Conservation (phyloP, 2,888 invertebrate species). For the Drosophila vallismaia region DNA sequence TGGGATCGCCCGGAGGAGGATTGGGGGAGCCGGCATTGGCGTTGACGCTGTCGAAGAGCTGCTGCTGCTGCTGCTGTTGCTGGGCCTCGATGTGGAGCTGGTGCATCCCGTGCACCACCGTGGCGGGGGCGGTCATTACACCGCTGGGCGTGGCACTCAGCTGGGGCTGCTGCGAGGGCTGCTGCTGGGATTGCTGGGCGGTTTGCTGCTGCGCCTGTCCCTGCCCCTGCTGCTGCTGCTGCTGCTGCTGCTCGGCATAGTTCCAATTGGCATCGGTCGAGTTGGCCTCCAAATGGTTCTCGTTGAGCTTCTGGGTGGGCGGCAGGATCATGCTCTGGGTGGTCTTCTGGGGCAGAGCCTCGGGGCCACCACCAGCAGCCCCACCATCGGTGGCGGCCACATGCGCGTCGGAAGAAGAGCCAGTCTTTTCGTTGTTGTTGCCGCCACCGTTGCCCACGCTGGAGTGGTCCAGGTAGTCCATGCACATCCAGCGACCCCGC, state of each 20-base stretch:
- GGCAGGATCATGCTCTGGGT: conserved; percentile 82
- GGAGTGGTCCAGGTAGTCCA: conserved; percentile 96
- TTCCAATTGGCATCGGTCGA: conserved; percentile 81
- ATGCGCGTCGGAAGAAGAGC: conserved; percentile 58
- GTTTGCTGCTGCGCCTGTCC: conserved; percentile 82
- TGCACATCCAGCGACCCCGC: conserved; percentile 96
- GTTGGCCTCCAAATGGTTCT: conserved; percentile 80
- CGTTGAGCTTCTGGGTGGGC: conserved; percentile 67
- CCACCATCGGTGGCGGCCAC: conserved; percentile 55
- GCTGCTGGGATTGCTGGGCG: conserved; percentile 45
- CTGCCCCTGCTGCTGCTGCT: conserved; percentile 54
- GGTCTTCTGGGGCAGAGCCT: conserved; percentile 68
- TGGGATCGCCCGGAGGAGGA: conserved; percentile 83
- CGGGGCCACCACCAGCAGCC: conserved; percentile 30
- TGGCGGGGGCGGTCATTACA: conserved; percentile 84
- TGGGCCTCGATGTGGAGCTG: conserved; percentile 65
- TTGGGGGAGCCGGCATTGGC: conserved; percentile 62
- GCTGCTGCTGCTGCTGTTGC: conserved; percentile 74
- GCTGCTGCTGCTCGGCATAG: conserved; percentile 63
- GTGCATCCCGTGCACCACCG: conserved; percentile 80
- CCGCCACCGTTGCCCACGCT: conserved; percentile 81
- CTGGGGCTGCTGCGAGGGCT: conserved; percentile 77
- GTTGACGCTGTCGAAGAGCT: conserved; percentile 84
- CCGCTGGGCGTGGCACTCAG: conserved; percentile 83
- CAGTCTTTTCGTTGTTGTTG: conserved; percentile 81